A percentile compares a stretch with the other conserved stretches of the same genome.
Evolutionary conservation across 2,113 vertebrate species (phyloP).

Genomic region (Brachypteracias leptosomus): DNA sequence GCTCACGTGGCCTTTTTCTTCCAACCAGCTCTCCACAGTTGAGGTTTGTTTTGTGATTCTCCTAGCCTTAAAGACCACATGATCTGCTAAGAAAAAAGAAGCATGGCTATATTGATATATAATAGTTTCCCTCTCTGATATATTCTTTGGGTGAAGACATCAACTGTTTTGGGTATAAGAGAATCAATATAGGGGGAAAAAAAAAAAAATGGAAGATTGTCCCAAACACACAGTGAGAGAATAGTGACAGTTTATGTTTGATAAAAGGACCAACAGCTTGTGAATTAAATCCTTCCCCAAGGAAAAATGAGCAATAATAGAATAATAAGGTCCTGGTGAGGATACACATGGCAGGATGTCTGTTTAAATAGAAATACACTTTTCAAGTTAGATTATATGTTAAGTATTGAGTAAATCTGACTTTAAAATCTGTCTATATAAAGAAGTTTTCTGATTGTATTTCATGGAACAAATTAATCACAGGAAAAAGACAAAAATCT

Average conservation of each 20-base stretch:
- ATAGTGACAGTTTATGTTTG: not conserved
- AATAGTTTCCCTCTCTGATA: not conserved
- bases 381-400: not conserved
- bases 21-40: no score
- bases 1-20: no score
- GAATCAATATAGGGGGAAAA: not conserved
- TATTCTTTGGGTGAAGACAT: not conserved
- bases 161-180: not conserved
- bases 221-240: not conserved
- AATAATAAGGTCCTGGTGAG: not conserved
- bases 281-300: not conserved
- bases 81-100: constrained; percentile 5
- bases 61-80: not conserved
- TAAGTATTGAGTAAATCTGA: not conserved
- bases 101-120: not conserved
- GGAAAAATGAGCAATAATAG: not conserved
- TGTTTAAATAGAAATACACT: not conserved
- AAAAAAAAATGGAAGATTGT: not conserved
- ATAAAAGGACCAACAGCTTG: not conserved
- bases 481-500: not conserved
- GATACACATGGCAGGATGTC: not conserved
- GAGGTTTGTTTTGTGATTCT: not conserved
- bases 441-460: not conserved
- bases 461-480: not conserved
- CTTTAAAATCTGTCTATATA: not conserved